Evolutionary conservation across 2,888 invertebrate species (phyloP), one percentile per base, ranked within the genome.

Genomic region (Drosophila rubida): DNA sequence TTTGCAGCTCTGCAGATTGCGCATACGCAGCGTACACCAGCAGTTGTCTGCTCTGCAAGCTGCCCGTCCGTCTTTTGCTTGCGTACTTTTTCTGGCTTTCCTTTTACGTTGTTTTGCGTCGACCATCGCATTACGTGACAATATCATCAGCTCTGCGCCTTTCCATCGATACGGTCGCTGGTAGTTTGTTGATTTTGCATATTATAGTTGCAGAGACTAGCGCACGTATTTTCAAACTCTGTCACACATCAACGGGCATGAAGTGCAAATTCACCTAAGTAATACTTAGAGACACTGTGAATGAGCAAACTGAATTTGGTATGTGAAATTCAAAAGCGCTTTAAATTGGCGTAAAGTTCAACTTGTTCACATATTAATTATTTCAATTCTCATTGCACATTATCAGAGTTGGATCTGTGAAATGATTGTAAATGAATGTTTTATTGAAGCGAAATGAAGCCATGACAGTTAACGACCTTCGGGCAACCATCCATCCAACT

Each of bases 61-160:
- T 50, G 37, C 44, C 41, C 27, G 30, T 13, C 41, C 27, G 30
- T 13, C 6, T 23, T 48, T 9, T 23, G 25, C 1, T 14, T 37
- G 13, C 35, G 7, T 37, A 37, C 13, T 4, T 37, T 37, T 30
- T 32, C n/a, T 4, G 23, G n/a, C 16, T 13, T 22, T 35, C 51
- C 1, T 5, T 37, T 39, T 44, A 41, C 49, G 7, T 30, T 48
- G 50, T 27, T 41, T 22, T 44, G 19, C 14, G 8, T 8, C 13
- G 30, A n/a, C 49, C 16, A 27, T 23, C 35, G 37, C 50, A 60
- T 60, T 67, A 84, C 87, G 87, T 87, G 87, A 84, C 84, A 82
- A 85, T 87, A 85, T 85, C 82, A 87, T 82, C 77, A 69, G 70
- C 62, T 64, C 44, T 32, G 62, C 32, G 46, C 46, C 53, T 60